phyloP scores from a whole-genome alignment of 2,888 invertebrate genomes.

The Ochropacha duplaris region DNA sequence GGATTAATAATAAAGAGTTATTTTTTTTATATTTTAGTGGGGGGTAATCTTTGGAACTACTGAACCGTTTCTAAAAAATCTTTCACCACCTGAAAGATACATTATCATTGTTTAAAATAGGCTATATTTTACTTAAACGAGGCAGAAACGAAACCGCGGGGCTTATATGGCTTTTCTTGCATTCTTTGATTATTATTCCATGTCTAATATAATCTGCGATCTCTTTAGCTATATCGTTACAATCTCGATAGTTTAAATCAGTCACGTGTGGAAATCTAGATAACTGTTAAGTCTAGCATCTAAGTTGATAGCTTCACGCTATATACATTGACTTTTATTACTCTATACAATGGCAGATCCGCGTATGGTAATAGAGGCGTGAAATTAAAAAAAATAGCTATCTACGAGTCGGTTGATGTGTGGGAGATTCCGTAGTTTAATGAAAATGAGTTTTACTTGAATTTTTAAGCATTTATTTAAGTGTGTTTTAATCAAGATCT shows the following conservation, averaged over 20 bases:
- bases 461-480: too few relatives aligned
- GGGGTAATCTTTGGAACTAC: too few relatives aligned
- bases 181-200: background rate
- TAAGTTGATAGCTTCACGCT: slow-evolving; percentile 3
- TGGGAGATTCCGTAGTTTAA: background rate
- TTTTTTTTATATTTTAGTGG: too few relatives aligned
- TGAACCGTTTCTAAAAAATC: too few relatives aligned
- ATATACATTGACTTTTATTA: slow-evolving; percentile 38
- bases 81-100: too few relatives aligned
- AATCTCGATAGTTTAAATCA: background rate
- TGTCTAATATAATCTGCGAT: background rate
- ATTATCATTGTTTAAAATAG: too few relatives aligned
- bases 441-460: too few relatives aligned
- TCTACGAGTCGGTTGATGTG: background rate
- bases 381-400: slow-evolving; percentile 22
- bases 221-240: background rate
- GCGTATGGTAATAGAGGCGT: slow-evolving; percentile 36
- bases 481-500: too few relatives aligned
- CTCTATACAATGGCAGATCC: slow-evolving; percentile 38
- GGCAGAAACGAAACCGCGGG: too few relatives aligned
- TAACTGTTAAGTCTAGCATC: background rate
- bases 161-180: too few relatives aligned
- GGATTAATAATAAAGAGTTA: too few relatives aligned
- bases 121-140: too few relatives aligned
- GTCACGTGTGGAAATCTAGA: background rate